Percentiles rank a stretch among this genome's conserved stretches.
Conservation (phyloP, 2,113 vertebrate species). For the human region DNA sequence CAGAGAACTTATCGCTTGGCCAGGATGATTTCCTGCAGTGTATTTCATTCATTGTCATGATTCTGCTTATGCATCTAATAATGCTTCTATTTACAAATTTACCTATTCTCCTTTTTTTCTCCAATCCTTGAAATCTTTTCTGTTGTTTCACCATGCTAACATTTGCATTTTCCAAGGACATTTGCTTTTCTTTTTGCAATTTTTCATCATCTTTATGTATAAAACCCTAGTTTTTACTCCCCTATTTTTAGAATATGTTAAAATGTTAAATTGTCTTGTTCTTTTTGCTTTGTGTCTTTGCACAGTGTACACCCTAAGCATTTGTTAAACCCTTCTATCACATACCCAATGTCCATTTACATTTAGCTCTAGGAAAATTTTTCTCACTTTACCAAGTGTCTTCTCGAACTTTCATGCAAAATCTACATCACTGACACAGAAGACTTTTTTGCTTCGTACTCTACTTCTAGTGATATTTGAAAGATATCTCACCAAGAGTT, state of each 20-base stretch:
- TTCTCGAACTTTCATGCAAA: background rate
- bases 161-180: background rate
- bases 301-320: accelerated
- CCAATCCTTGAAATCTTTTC: background rate
- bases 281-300: background rate
- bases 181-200: background rate
- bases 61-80: background rate
- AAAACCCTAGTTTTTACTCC: background rate
- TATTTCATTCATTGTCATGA: background rate
- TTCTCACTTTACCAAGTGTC: background rate
- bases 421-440: background rate
- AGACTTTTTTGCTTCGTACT: background rate
- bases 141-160: background rate
- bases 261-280: background rate
- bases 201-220: background rate
- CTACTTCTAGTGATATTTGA: conserved; percentile 60
- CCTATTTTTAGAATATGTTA: background rate
- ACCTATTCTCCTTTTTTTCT: background rate
- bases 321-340: background rate
- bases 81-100: background rate
- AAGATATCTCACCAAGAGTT: conserved; percentile 48
- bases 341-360: background rate
- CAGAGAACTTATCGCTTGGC: background rate
- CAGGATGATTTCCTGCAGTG: background rate
- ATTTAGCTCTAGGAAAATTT: background rate